Percentiles rank a stretch among this genome's conserved stretches.
Evolutionary conservation across 2,888 invertebrate species (phyloP).

Genomic region (Subacronicta megacephala): DNA sequence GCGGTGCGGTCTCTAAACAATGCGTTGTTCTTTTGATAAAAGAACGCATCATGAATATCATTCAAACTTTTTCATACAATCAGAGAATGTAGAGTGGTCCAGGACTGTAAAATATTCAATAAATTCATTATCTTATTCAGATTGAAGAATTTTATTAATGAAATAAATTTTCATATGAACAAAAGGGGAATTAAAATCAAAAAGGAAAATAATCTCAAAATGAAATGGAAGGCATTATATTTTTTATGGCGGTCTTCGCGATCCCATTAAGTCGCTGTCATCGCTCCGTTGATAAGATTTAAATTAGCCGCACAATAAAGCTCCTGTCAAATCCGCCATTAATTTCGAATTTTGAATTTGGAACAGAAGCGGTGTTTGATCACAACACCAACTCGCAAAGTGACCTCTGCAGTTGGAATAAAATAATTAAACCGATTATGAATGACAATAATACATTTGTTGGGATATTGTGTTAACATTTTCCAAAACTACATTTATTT

Average conservation of each 20-base stretch:
- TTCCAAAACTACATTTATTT: not conserved
- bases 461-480: not conserved
- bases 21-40: too few relatives aligned
- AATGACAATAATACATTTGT: not conserved
- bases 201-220: conserved; percentile 55
- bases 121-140: conserved; percentile 32
- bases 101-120: conserved; percentile 10
- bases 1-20: too few relatives aligned
- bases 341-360: conserved; percentile 85
- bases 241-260: conserved; percentile 80
- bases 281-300: conserved; percentile 88
- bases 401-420: conserved; percentile 35
- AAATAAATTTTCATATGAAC: conserved; percentile 64
- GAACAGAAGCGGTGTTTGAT: conserved; percentile 81
- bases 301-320: conserved; percentile 88
- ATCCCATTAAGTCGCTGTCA: conserved; percentile 89
- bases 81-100: not conserved
- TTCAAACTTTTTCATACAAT: not conserved
- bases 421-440: conserved; percentile 17
- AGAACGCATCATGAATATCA: too few relatives aligned
- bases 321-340: conserved; percentile 89
- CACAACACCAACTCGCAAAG: conserved; percentile 58
- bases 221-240: conserved; percentile 73
- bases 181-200: conserved; percentile 62
- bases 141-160: conserved; percentile 55